These are phyloP conservation scores for Ctena decussata DNA, from an alignment of 2,888 invertebrate genomes.

Conservation along the genomic window DNA sequence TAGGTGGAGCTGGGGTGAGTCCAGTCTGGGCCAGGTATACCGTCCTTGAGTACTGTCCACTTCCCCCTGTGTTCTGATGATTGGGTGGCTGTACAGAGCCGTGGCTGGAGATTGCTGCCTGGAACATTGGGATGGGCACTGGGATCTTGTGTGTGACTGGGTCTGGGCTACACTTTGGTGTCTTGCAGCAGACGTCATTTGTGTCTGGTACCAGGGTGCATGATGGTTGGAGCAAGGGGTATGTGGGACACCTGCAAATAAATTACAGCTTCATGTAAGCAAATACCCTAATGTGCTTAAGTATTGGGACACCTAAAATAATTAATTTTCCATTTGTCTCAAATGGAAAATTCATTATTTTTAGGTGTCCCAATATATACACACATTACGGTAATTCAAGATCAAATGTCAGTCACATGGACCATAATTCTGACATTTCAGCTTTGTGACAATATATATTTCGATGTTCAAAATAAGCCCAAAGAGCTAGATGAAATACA, in stretches of 20 bases:
- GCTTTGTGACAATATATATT: too few species aligned
- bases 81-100: constrained; percentile 74
- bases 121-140: constrained; percentile 74
- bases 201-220: constrained; percentile 67
- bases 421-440: too few species aligned
- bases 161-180: constrained; percentile 69
- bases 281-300: too few species aligned
- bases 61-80: constrained; percentile 42
- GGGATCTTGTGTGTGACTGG: constrained; percentile 70
- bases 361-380: too few species aligned
- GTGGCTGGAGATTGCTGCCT: constrained; percentile 68
- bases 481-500: too few species aligned
- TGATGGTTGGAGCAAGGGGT: constrained; percentile 65
- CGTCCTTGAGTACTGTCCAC: constrained; percentile 58
- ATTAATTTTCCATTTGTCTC: too few species aligned
- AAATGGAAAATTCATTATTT: too few species aligned
- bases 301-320: too few species aligned
- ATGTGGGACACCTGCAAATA: constrained; percentile 69
- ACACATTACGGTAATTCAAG: too few species aligned
- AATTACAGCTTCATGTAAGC: too few species aligned
- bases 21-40: constrained; percentile 64
- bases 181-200: constrained; percentile 73
- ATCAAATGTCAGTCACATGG: too few species aligned
- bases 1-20: constrained; percentile 74
- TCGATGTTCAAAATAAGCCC: too few species aligned